These are phyloP conservation scores for Silurus asotus DNA, from an alignment of 2,113 vertebrate species.

Conservation along the genomic window DNA sequence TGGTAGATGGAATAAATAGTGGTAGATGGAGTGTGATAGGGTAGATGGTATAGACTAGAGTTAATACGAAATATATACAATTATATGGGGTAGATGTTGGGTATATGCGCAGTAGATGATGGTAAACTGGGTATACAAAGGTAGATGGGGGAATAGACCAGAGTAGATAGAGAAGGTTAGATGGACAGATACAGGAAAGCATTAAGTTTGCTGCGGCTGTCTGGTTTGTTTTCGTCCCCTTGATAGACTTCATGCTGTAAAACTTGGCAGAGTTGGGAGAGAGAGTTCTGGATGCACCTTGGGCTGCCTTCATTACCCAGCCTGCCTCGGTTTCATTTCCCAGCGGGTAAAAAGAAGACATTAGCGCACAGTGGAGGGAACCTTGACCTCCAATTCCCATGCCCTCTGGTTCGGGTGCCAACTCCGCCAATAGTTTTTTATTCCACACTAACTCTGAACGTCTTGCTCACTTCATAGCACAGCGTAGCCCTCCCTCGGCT, in stretches of 20 bases:
- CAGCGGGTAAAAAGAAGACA: constrained; percentile 59
- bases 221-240: constrained; percentile 51
- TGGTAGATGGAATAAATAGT: too few relatives aligned
- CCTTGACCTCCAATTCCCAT: constrained; percentile 62
- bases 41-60: background rate
- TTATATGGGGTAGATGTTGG: background rate
- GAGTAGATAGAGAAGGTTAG: background rate
- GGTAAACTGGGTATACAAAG: background rate
- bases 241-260: constrained; percentile 47
- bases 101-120: background rate
- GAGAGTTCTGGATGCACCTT: constrained; percentile 49
- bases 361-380: constrained; percentile 53
- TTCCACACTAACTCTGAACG: constrained; percentile 45
- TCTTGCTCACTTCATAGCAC: background rate
- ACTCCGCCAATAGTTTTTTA: constrained; percentile 16
- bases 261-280: constrained; percentile 48
- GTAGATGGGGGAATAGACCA: too few relatives aligned
- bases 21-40: too few relatives aligned
- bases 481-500: constrained; percentile 2
- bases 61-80: too few relatives aligned
- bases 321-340: constrained; percentile 43
- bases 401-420: constrained; percentile 39
- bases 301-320: constrained; percentile 52
- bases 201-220: constrained; percentile 54
- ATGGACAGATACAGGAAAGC: constrained; percentile 41